Conservation (phyloP, 2,888 invertebrate genomes). For the Stenurella melanura region DNA sequence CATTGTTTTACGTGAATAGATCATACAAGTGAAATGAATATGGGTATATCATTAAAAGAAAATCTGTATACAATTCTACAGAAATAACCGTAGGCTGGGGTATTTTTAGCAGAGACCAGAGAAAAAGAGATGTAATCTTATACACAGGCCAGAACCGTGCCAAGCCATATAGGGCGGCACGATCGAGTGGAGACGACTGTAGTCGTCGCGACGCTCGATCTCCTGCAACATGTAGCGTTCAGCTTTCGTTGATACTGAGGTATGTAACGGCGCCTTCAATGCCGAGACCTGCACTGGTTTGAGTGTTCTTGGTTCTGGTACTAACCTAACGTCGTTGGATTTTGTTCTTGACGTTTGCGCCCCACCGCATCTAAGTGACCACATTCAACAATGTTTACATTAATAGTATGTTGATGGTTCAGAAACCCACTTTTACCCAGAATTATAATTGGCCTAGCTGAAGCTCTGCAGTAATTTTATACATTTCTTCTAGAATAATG, state of each 20-base stretch:
- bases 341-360: conserved; percentile 52
- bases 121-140: conserved; percentile 74
- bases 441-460: background rate
- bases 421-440: background rate
- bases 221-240: conserved; percentile 37
- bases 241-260: conserved; percentile 9
- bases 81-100: conserved; percentile 71
- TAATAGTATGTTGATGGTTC: conserved; percentile 50
- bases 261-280: conserved; percentile 7
- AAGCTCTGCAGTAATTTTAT: background rate
- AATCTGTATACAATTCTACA: conserved; percentile 71
- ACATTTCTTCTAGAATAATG: background rate
- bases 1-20: conserved; percentile 44
- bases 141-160: conserved; percentile 72
- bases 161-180: conserved; percentile 74
- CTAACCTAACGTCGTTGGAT: conserved; percentile 45
- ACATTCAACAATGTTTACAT: conserved; percentile 65
- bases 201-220: conserved; percentile 61
- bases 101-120: conserved; percentile 73
- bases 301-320: conserved; percentile 44
- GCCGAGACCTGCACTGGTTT: conserved; percentile 33
- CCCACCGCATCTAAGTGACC: conserved; percentile 58
- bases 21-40: conserved; percentile 61
- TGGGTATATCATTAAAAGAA: conserved; percentile 70
- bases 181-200: conserved; percentile 68